Base-by-base conservation (phyloP, 1,140 invertebrate species). In the Papilio helenus region DNA sequence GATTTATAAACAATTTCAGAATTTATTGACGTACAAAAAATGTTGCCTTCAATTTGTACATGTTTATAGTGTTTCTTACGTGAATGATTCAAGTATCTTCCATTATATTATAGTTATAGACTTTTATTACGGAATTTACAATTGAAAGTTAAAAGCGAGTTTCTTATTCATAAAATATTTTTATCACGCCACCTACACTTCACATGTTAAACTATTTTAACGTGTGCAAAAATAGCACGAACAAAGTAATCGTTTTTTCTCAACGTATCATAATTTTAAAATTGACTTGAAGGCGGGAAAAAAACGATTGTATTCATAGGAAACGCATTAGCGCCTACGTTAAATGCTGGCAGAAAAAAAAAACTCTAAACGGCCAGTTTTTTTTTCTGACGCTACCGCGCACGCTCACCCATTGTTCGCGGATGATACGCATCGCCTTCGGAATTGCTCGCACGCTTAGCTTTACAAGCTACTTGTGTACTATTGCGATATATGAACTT, bases 321-420 rank as follows among this genome's bases (percentile, higher is more conserved):
- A 65, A 65, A 65, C 61, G 61, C 61, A 65, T 65, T 65, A 65
- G 61, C 61, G 26, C 61, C 58, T 61, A 26, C 23, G 61, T 29
- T 65, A 65, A 65, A 65, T 65, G 61, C 61, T 65, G 61, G 34
- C 14, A 74, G 72, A 79, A 39, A 78, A 74, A n/a, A 80, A 80
- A 76, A 79, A 79, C 76, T 77, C 81, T 65, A 83, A 83, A 81
- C 78, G 80, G 76, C 61, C 80, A 83, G 76, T 83, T 80, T 82
- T 85, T 84, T 86, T 84, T 44, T 81, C 80, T 34, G 79, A 86
- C 83, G 65, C 74, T 86, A 84, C 83, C 72, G 61, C 68, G 81
- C 68, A 80, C 29, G 77, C 81, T 82, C 74, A 78, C n/a, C 80
- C 81, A 85, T 86, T 86, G 85, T 86, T 86, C 84, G 61, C 55